phyloP scores from a whole-genome alignment of 2,113 vertebrate genomes.

The Nycticebus coucang region DNA sequence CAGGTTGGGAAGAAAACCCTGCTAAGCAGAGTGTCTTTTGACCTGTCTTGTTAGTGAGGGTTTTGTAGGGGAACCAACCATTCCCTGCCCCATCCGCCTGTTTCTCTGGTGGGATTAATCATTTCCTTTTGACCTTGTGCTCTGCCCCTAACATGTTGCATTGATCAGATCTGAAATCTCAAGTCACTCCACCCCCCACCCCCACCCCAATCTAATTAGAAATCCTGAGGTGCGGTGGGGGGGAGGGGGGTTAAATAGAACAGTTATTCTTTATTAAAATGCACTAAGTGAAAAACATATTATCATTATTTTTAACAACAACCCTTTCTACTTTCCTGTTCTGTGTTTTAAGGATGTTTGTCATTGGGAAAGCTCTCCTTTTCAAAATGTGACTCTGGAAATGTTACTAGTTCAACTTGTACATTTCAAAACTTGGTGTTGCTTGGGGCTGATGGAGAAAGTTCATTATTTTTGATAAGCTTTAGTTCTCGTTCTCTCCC shows the following conservation, averaged over 20 bases:
- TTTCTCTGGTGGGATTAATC: slow-evolving; percentile 74
- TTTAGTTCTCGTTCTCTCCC: background rate
- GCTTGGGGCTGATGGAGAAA: background rate
- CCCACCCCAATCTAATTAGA: slow-evolving; percentile 25
- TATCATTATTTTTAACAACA: background rate
- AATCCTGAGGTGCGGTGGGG: background rate
- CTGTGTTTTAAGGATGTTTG: background rate
- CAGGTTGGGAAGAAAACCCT: background rate
- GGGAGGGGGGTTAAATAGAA: background rate
- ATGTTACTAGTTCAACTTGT: background rate
- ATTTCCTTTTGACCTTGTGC: slow-evolving; percentile 79
- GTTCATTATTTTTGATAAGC: background rate
- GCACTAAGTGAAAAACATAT: background rate
- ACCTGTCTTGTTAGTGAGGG: background rate
- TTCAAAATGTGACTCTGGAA: background rate
- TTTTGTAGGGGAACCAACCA: background rate
- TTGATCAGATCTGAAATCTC: slow-evolving; percentile 73
- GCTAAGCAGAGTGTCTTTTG: background rate
- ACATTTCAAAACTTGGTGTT: background rate
- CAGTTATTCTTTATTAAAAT: background rate
- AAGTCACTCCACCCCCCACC: slow-evolving; percentile 35
- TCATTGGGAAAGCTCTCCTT: background rate
- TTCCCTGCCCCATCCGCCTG: slow-evolving; percentile 55
- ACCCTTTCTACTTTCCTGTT: background rate
- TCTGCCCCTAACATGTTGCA: slow-evolving; percentile 73